Base-by-base conservation (phyloP, 1,140 invertebrate species). In the Ips nitidus region DNA sequence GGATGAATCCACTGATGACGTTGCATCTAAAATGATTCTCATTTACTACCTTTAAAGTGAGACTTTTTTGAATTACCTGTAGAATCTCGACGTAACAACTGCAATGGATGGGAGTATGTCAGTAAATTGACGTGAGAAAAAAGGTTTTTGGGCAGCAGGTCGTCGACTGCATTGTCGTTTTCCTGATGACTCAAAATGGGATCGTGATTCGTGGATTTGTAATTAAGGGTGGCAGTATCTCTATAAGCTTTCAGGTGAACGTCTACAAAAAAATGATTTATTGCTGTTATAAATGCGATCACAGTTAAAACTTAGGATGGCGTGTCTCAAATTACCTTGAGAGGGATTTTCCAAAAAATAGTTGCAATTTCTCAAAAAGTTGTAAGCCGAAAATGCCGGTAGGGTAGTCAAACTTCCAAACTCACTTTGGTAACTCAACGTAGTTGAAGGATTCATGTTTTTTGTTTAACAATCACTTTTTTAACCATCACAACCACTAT, bases 341-440 rank as follows among this genome's bases (percentile, higher is more conserved):
- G 53, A 55, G 37, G 70, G 72, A 47, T 74, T 64, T 56, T 68
- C 63, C n/a, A 80, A 57, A 43, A 80, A 68, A 72, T 78, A 78
- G 75, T 80, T 80, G 59, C 75, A 80, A 72, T 78, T 80, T 56
- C 74, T 74, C 53, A 80, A 66, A 36, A 80, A 70, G 70, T 75
- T 78, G 67, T 79, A 79, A 4, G 79, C 75, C 1, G 79, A 77
- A 70, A 80, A 80, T 0, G 77, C 71, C n/a, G 75, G 74, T 36
- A 78, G 22, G 22, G 53, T 62, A 8, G 57, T 62, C 60, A 53
- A 56, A 71, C 66, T 39, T 58, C 47, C 67, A 2, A 36, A 36
- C 7, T 4, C 7, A 38, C 38, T 56, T 56, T 39, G 36, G 7
- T 7, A 56, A 36, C 6, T 58, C 67, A 60, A 70, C 22, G 22